Conservation (phyloP, 2,888 invertebrate species). For the Argyra leucocephala region DNA sequence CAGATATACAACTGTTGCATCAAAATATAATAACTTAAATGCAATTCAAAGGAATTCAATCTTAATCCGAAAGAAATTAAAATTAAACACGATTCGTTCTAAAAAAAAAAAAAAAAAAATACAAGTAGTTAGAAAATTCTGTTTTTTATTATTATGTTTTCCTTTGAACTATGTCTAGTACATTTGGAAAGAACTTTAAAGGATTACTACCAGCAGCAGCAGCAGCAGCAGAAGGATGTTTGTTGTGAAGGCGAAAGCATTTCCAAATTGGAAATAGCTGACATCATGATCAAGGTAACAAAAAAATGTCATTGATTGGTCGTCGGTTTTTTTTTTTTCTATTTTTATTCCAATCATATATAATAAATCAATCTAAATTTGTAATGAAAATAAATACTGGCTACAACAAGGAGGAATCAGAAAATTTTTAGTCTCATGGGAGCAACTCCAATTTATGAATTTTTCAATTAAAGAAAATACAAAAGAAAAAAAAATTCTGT, state of each 20-base stretch:
- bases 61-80: constrained; percentile 3
- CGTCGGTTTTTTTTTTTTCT: background rate
- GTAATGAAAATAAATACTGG: too few relatives aligned
- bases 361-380: constrained; percentile 3
- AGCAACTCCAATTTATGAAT: too few relatives aligned
- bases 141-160: background rate
- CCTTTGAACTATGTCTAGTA: background rate
- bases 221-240: too few relatives aligned
- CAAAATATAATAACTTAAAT: too few relatives aligned
- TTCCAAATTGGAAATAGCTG: background rate
- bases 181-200: too few relatives aligned
- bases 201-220: too few relatives aligned
- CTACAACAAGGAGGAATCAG: too few relatives aligned
- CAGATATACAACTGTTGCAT: too few relatives aligned
- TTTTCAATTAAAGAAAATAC: too few relatives aligned
- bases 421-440: too few relatives aligned
- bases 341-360: background rate
- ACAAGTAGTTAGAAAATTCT: background rate
- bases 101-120: too few relatives aligned
- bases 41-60: background rate
- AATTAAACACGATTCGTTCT: background rate
- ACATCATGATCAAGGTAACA: background rate
- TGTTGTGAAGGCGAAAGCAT: background rate
- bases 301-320: background rate
- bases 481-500: too few relatives aligned